A percentile compares a stretch with the other conserved stretches of the same genome.
These are phyloP conservation scores for Caiman crocodilus DNA, from an alignment of 2,797 vertebrate species.

Conservation along the genomic window DNA sequence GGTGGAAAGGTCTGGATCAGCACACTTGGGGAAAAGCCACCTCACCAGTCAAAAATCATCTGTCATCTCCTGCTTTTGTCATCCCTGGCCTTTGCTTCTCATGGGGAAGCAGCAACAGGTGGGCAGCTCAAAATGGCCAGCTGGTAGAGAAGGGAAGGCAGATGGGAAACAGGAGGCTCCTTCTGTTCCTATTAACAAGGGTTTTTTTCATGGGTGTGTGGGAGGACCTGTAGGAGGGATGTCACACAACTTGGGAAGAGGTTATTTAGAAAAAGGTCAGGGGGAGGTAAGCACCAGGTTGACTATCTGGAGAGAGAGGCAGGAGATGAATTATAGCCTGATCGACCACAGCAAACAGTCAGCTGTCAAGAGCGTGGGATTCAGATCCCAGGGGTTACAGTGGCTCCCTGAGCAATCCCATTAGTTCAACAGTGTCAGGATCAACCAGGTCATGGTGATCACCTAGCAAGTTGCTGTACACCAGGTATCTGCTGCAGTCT, in stretches of 20 bases:
- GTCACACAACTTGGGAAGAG: background rate
- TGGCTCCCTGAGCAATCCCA: background rate
- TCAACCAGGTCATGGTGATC: too few species aligned
- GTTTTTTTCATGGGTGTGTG: rapidly evolving
- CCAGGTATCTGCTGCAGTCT: too few species aligned
- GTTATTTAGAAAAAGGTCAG: background rate
- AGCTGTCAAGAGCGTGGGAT: background rate
- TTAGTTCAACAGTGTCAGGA: background rate
- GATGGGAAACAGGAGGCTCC: rapidly evolving
- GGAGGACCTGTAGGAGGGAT: rapidly evolving
- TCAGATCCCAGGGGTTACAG: constrained; percentile 15
- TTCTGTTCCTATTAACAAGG: background rate
- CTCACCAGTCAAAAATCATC: background rate
- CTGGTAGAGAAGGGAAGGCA: background rate
- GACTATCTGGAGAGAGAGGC: background rate
- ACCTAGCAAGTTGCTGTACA: too few species aligned
- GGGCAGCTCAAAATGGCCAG: background rate
- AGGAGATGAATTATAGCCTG: constrained; percentile 13
- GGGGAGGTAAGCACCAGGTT: background rate
- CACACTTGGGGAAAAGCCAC: background rate
- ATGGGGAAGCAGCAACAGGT: background rate
- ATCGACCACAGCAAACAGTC: background rate
- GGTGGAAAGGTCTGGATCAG: background rate
- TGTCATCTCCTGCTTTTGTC: background rate
- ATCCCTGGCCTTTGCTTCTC: background rate